Conservation (phyloP, 1,140 invertebrate species). For the Octopus bimaculoides region DNA sequence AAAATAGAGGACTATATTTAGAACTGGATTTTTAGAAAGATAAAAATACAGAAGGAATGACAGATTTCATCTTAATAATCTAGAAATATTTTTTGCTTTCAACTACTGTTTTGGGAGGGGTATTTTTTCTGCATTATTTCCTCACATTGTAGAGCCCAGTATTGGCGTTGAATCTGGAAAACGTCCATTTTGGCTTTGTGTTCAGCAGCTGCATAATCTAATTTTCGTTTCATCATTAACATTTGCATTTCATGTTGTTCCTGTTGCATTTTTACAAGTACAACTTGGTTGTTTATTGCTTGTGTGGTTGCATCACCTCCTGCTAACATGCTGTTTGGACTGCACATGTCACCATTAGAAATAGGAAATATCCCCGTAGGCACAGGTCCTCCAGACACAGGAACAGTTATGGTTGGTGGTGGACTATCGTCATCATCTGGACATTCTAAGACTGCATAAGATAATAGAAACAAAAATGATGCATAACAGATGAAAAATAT, state of each 20-base stretch:
- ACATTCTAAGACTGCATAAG: neutral
- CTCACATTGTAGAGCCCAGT: neutral
- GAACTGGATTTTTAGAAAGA: no score
- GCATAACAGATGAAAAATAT: neutral
- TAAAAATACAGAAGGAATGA: no score
- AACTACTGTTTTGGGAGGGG: neutral
- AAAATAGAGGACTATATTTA: no score
- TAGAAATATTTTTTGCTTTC: neutral
- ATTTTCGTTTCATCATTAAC: neutral
- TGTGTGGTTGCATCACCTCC: neutral
- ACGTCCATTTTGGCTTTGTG: constrained; percentile 8
- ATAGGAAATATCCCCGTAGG: neutral
- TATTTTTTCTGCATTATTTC: constrained; percentile 8
- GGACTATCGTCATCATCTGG: neutral
- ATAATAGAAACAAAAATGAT: neutral
- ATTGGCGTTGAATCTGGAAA: neutral
- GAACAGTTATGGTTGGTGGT: neutral
- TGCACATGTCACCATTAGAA: neutral
- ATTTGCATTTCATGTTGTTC: neutral
- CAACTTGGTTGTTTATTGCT: neutral
- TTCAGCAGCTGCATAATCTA: neutral
- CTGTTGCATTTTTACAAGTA: constrained; percentile 3
- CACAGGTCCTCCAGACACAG: neutral
- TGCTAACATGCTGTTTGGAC: neutral
- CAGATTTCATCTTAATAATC: no score